Percentiles rank a stretch among this genome's conserved stretches.
phyloP scores from a whole-genome alignment of 2,113 vertebrate genomes.

The Indri indri region DNA sequence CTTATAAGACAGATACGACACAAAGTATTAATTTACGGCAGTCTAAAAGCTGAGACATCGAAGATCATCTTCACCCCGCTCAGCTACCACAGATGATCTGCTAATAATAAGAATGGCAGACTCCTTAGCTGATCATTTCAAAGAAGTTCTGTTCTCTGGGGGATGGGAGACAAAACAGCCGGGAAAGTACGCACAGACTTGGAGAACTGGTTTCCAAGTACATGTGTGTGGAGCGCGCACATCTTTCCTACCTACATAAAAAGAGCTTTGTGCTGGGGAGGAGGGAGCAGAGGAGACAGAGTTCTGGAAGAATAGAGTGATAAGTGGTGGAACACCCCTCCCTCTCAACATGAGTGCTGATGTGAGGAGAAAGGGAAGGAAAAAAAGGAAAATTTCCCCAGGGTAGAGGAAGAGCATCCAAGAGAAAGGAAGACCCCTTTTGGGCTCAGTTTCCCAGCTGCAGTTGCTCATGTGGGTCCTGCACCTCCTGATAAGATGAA shows the following conservation, averaged over 20 bases:
- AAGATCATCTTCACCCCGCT: not conserved
- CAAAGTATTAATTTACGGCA: not conserved
- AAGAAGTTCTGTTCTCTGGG: slow-evolving; percentile 49
- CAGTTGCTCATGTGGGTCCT: not conserved
- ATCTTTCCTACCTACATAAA: not conserved
- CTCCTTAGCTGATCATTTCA: slow-evolving; percentile 18
- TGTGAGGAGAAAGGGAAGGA: not conserved
- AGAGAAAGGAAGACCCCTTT: not conserved
- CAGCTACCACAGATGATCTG: not conserved
- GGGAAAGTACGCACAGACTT: not conserved
- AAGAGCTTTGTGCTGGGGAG: not conserved
- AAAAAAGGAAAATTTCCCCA: not conserved
- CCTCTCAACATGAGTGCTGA: not conserved
- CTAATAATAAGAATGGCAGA: not conserved
- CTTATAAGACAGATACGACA: not conserved
- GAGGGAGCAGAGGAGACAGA: not conserved
- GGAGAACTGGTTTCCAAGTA: slow-evolving; percentile 8
- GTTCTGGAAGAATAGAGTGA: not conserved
- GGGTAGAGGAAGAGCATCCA: not conserved
- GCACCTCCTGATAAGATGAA: not conserved
- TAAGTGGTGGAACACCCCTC: not conserved
- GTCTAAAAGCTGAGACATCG: not conserved
- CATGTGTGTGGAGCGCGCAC: not conserved
- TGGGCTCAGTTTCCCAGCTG: not conserved
- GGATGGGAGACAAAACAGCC: slow-evolving; percentile 19